These are phyloP conservation scores for Aptenodytes patagonicus DNA, from an alignment of 2,113 vertebrate species.

Conservation along the genomic window DNA sequence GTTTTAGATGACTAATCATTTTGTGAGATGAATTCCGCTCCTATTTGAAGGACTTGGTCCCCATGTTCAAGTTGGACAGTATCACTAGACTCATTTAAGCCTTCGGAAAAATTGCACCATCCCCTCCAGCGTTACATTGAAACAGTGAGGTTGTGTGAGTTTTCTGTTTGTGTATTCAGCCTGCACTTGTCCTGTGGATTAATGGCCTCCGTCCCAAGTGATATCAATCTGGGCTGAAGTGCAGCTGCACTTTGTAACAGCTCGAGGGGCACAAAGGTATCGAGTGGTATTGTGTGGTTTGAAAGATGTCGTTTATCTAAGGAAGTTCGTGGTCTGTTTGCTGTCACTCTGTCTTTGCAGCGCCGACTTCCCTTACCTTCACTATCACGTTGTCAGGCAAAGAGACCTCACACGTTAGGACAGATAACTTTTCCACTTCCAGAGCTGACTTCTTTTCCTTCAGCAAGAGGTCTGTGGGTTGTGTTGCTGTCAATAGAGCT, in stretches of 20 bases:
- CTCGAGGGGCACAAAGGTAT: constrained; percentile 41
- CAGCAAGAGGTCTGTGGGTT: neutral
- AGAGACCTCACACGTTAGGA: constrained; percentile 35
- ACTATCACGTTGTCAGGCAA: neutral
- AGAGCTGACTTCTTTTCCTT: neutral
- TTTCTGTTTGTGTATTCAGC: constrained; percentile 17
- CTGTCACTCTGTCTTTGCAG: constrained; percentile 49
- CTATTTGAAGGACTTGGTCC: neutral
- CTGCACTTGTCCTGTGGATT: constrained; percentile 36
- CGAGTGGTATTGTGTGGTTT: constrained; percentile 40
- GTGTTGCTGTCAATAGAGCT: neutral
- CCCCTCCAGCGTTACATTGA: fast-evolving
- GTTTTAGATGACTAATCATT: neutral
- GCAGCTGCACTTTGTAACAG: constrained; percentile 62
- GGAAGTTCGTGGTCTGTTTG: constrained; percentile 57
- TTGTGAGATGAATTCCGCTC: neutral
- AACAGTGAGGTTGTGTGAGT: neutral
- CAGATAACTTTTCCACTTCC: constrained; percentile 3
- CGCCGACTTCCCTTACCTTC: constrained; percentile 1
- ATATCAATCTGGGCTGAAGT: constrained; percentile 51
- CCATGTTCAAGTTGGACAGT: neutral
- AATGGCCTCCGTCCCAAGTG: neutral
- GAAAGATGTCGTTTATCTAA: constrained; percentile 58
- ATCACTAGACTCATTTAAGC: neutral
- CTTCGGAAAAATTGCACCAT: neutral